phyloP scores from a whole-genome alignment of 2,113 vertebrate genomes.

The Poecile atricapillus region DNA sequence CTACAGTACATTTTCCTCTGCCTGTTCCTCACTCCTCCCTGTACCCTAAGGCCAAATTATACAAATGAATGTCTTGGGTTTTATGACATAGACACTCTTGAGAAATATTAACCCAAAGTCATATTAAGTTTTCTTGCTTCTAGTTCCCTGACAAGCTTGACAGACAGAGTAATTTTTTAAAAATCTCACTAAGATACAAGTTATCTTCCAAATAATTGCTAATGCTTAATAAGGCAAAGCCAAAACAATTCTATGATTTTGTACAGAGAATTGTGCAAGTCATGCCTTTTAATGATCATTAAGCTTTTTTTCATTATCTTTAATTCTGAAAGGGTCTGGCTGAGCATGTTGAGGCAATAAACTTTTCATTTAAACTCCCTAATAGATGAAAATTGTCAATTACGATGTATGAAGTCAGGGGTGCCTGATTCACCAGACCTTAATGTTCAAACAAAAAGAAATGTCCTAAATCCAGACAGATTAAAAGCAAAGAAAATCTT shows the following conservation, averaged over 20 bases:
- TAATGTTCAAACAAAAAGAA: neutral
- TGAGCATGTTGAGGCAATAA: neutral
- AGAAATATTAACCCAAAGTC: conserved; percentile 26
- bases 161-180: neutral
- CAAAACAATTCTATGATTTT: neutral
- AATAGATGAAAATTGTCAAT: neutral
- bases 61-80: neutral
- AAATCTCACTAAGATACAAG: neutral
- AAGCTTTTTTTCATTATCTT: neutral
- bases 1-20: conserved; percentile 7
- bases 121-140: neutral
- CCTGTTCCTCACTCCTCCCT: neutral
- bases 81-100: conserved; percentile 1
- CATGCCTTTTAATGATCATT: neutral
- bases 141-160: conserved; percentile 6
- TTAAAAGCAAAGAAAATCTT: neutral
- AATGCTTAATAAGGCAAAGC: neutral
- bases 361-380: neutral
- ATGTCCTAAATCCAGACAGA: neutral
- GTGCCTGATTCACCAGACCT: neutral
- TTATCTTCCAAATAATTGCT: neutral
- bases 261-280: neutral
- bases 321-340: neutral
- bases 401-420: neutral
- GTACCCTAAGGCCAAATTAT: conserved; percentile 18